Conservation (phyloP, 2,797 vertebrate species). For the Leuciscus waleckii region DNA sequence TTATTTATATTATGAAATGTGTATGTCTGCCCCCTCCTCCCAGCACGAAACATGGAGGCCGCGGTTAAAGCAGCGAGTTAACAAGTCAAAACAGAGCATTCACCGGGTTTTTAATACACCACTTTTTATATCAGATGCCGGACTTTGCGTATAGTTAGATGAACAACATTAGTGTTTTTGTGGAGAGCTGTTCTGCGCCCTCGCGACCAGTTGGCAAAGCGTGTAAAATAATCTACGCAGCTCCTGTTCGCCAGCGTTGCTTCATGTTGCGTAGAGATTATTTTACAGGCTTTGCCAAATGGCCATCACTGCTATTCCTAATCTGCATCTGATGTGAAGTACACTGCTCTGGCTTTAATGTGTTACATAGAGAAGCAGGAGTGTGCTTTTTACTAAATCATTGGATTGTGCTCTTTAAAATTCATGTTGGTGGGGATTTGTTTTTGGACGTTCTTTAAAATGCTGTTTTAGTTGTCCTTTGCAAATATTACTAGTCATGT, state of each 20-base stretch:
- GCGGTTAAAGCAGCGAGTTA: constrained; percentile 8
- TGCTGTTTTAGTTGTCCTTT: background rate
- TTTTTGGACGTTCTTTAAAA: background rate
- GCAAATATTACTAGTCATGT: background rate
- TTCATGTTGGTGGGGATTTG: background rate
- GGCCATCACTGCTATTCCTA: constrained; percentile 65
- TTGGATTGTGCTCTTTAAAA: background rate
- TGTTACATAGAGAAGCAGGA: background rate
- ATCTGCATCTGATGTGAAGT: constrained; percentile 14
- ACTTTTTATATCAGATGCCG: background rate
- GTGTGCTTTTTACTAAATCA: background rate
- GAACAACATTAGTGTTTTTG: background rate
- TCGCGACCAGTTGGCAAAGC: constrained; percentile 39
- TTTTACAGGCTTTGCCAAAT: constrained; percentile 61
- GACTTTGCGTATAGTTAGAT: background rate
- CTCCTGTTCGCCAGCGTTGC: constrained; percentile 46
- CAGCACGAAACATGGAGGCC: constrained; percentile 70
- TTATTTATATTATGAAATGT: constrained; percentile 73
- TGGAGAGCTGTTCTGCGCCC: background rate
- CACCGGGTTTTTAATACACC: background rate
- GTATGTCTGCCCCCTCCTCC: constrained; percentile 69
- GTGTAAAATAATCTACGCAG: constrained; percentile 75
- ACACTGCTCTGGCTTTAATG: background rate
- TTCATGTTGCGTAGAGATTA: constrained; percentile 49
- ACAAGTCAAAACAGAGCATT: constrained; percentile 13